These are phyloP conservation scores for Macropis europaea DNA, from an alignment of 2,888 invertebrate species.

Conservation along the genomic window DNA sequence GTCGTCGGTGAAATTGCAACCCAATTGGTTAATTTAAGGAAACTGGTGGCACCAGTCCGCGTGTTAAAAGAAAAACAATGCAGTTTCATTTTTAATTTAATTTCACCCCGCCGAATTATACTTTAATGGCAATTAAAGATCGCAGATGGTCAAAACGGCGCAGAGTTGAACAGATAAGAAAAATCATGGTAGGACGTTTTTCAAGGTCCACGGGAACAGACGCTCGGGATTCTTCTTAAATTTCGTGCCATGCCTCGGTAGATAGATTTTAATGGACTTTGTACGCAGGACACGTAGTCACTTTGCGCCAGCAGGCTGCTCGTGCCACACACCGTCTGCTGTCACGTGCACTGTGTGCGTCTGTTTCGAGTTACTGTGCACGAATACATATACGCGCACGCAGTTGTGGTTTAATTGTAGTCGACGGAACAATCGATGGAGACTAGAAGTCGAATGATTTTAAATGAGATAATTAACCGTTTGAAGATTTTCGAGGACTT, in stretches of 20 bases:
- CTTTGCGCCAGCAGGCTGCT: slow-evolving; percentile 66
- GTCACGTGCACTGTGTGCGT: not conserved
- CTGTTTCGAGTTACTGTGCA: not conserved
- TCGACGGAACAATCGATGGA: slow-evolving; percentile 5
- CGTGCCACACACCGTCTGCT: slow-evolving; percentile 26
- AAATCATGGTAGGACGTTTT: too few species aligned
- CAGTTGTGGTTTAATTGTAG: slow-evolving; percentile 13
- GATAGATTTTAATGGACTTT: slow-evolving; percentile 78
- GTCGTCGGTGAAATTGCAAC: too few species aligned
- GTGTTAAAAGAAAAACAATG: too few species aligned
- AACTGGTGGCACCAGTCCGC: too few species aligned
- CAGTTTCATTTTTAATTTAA: too few species aligned
- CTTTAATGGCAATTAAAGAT: too few species aligned
- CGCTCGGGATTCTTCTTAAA: slow-evolving; percentile 71
- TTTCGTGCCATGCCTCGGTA: slow-evolving; percentile 65
- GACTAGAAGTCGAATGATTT: slow-evolving; percentile 20
- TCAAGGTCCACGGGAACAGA: not conserved
- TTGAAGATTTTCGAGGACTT: too few species aligned
- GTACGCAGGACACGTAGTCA: slow-evolving; percentile 76
- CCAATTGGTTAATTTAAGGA: too few species aligned
- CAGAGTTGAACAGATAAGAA: too few species aligned
- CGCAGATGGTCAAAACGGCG: too few species aligned
- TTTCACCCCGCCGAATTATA: too few species aligned
- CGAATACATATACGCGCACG: not conserved
- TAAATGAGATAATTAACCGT: too few species aligned